Evolutionary conservation across 2,888 invertebrate genomes (phyloP).

Genomic region (Nomada ferruginata): DNA sequence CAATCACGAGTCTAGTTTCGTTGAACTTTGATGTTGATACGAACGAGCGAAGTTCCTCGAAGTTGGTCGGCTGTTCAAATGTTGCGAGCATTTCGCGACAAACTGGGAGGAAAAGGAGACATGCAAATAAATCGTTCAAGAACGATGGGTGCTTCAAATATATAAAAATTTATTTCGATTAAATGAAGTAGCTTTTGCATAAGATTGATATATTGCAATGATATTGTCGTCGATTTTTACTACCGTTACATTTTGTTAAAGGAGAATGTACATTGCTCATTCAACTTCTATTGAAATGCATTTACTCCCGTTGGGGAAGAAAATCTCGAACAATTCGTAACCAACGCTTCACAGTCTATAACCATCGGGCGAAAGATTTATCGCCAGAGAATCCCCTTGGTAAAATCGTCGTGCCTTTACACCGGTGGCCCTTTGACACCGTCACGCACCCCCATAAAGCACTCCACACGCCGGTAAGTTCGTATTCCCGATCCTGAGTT

Average conservation of each 20-base stretch:
- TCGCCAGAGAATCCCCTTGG: background rate
- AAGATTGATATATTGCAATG: too few species aligned
- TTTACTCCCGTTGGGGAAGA: background rate
- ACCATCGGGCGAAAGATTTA: background rate
- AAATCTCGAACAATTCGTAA: background rate
- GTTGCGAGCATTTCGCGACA: background rate
- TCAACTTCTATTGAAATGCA: too few species aligned
- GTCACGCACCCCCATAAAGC: constrained; percentile 21
- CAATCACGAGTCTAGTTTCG: constrained; percentile 11
- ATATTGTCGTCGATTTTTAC: too few species aligned
- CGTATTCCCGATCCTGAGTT: constrained; percentile 9
- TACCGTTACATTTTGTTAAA: too few species aligned
- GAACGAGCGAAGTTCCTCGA: background rate
- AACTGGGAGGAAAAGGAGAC: background rate
- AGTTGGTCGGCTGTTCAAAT: background rate
- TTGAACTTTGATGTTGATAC: constrained; percentile 8
- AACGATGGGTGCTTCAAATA: background rate
- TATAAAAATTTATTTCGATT: background rate
- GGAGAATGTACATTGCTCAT: too few species aligned
- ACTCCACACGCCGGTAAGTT: background rate
- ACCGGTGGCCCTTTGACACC: constrained; percentile 2
- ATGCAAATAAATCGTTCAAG: background rate
- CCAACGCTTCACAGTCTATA: background rate
- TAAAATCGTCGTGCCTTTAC: background rate
- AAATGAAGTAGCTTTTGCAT: too few species aligned